Conservation (phyloP, 2,113 vertebrate species). For the Puntigrus tetrazona region DNA sequence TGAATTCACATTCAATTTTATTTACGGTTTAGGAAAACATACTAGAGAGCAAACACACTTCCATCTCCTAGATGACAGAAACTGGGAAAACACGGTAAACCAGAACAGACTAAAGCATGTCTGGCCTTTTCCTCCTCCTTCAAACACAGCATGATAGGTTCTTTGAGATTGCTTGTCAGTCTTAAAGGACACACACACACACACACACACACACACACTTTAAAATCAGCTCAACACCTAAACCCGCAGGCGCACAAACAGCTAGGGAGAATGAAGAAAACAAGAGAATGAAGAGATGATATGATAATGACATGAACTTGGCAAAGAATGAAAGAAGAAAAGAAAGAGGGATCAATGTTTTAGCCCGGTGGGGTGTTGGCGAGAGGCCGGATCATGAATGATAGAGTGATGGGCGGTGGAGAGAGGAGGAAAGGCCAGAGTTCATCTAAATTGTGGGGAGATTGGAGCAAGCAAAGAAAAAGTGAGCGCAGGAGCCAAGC, state of each 20-base stretch:
- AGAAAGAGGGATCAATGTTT: neutral
- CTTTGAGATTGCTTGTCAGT: slow-evolving; percentile 57
- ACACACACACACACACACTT: slow-evolving; percentile 18
- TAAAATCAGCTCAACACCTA: slow-evolving; percentile 46
- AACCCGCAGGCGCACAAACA: slow-evolving; percentile 12
- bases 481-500: slow-evolving; percentile 35
- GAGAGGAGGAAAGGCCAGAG: slow-evolving; percentile 43
- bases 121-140: slow-evolving; percentile 34
- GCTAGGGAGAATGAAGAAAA: neutral
- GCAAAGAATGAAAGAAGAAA: neutral
- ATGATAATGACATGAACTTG: slow-evolving; percentile 26
- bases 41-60: slow-evolving; percentile 17
- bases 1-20: slow-evolving; percentile 29
- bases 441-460: slow-evolving; percentile 26
- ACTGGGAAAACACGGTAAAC: slow-evolving; percentile 1
- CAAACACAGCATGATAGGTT: slow-evolving; percentile 34
- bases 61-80: slow-evolving; percentile 23
- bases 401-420: slow-evolving; percentile 59
- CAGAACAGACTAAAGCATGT: slow-evolving; percentile 32
- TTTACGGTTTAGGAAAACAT: slow-evolving; percentile 17
- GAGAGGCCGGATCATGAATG: slow-evolving; percentile 52
- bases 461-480: slow-evolving; percentile 24
- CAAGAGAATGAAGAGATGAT: slow-evolving; percentile 6
- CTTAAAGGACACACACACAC: neutral
- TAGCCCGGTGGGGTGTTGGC: slow-evolving; percentile 53